Evolutionary conservation across 2,113 vertebrate species (phyloP).

Genomic region (Otocyon megalotis): DNA sequence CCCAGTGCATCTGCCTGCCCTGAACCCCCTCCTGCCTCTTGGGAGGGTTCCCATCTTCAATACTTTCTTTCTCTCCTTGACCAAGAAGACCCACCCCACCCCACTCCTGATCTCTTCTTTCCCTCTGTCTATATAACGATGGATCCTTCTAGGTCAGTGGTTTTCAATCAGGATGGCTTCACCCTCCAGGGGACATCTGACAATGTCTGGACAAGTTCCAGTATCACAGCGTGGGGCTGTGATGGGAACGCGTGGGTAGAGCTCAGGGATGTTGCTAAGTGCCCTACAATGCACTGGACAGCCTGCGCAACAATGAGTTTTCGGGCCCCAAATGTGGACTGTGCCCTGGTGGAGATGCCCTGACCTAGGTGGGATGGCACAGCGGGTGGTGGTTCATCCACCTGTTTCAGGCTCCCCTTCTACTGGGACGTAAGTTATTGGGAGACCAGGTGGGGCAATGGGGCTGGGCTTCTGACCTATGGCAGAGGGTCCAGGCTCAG

Average conservation of each 20-base stretch:
- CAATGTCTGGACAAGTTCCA: background rate
- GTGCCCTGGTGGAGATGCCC: background rate
- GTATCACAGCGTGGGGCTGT: background rate
- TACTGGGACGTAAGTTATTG: fast-evolving
- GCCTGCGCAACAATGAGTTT: fast-evolving
- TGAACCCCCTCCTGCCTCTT: background rate
- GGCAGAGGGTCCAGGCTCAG: background rate
- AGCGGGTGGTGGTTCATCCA: background rate
- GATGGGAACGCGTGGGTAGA: fast-evolving
- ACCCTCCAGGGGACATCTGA: background rate
- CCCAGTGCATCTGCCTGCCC: too few species aligned
- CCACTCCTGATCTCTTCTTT: background rate
- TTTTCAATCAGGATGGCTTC: background rate
- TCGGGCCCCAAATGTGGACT: fast-evolving
- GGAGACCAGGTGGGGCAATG: background rate
- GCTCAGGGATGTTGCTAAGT: too few species aligned
- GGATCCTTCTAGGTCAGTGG: background rate
- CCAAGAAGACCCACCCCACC: background rate
- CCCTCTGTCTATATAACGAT: too few species aligned
- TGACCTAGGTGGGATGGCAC: fast-evolving
- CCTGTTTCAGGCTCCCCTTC: background rate
- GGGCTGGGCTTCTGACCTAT: fast-evolving
- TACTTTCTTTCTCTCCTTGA: background rate
- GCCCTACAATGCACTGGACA: fast-evolving
- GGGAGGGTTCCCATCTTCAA: background rate